phyloP scores from a whole-genome alignment of 2,888 invertebrate genomes.

The Brassicogethes aeneus region DNA sequence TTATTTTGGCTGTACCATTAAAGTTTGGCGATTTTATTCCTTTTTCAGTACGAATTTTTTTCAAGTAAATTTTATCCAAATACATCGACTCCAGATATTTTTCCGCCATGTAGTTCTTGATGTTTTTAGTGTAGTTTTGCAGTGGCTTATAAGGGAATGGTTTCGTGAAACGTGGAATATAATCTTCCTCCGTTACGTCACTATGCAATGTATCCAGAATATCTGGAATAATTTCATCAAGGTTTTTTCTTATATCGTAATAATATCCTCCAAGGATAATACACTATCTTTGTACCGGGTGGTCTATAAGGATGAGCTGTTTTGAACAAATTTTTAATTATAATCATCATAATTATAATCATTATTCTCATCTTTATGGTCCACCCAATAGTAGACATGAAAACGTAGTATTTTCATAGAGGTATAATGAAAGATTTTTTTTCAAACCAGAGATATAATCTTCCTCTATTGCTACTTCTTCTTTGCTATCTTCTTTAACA shows the following conservation, averaged over 20 bases:
- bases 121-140: conserved; percentile 37
- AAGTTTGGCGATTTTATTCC: conserved; percentile 37
- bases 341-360: too few relatives aligned
- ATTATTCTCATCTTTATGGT: not conserved
- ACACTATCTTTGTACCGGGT: too few relatives aligned
- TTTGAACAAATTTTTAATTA: too few relatives aligned
- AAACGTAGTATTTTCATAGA: too few relatives aligned
- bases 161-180: conserved; percentile 25
- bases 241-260: too few relatives aligned
- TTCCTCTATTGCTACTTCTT: too few relatives aligned
- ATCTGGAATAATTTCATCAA: not conserved
- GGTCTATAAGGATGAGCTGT: too few relatives aligned
- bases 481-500: too few relatives aligned
- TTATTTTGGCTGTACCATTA: conserved; percentile 30
- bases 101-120: conserved; percentile 38
- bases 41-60: conserved; percentile 28
- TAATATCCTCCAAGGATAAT: too few relatives aligned
- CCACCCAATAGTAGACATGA: too few relatives aligned
- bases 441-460: too few relatives aligned
- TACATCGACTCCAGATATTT: conserved; percentile 40
- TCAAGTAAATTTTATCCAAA: conserved; percentile 40
- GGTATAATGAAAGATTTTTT: too few relatives aligned
- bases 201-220: conserved; percentile 30
- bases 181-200: conserved; percentile 23
- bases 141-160: conserved; percentile 32